Conservation (phyloP, 2,797 vertebrate species). For the Sebastes matsubarae region DNA sequence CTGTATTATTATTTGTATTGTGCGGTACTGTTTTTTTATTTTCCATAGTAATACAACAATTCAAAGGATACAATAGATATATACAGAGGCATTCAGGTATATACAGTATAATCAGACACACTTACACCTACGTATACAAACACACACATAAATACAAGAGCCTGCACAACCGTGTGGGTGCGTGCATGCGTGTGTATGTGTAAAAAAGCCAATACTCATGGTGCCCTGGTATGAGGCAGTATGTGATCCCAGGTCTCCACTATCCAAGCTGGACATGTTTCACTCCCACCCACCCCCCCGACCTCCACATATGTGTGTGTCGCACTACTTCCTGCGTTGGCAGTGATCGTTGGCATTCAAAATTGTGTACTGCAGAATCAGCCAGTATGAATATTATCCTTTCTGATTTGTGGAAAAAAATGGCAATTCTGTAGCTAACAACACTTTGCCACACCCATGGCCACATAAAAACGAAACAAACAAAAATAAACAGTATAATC, state of each 20-base stretch:
- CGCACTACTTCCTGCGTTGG: slow-evolving; percentile 10
- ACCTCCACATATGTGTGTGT: slow-evolving; percentile 15
- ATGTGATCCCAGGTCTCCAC: not conserved
- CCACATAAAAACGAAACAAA: not conserved
- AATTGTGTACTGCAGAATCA: not conserved
- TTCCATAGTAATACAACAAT: not conserved
- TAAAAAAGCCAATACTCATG: not conserved
- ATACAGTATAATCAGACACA: not conserved
- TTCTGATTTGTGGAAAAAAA: not conserved
- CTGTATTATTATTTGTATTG: not conserved
- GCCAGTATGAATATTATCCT: not conserved
- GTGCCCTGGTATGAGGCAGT: not conserved
- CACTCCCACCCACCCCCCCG: not conserved
- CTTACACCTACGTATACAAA: too few relatives aligned
- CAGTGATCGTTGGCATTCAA: not conserved
- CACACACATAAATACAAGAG: not conserved
- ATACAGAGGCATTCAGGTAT: not conserved
- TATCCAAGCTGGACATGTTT: not conserved
- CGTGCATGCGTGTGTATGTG: not conserved
- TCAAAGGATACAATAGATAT: not conserved
- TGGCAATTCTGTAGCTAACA: not conserved
- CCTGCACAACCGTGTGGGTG: not conserved
- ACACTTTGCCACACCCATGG: not conserved
- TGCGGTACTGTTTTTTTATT: not conserved
- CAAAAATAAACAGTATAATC: not conserved